These are phyloP conservation scores for Cheumatopsyche charites DNA, from an alignment of 1,140 invertebrate genomes.

Conservation along the genomic window DNA sequence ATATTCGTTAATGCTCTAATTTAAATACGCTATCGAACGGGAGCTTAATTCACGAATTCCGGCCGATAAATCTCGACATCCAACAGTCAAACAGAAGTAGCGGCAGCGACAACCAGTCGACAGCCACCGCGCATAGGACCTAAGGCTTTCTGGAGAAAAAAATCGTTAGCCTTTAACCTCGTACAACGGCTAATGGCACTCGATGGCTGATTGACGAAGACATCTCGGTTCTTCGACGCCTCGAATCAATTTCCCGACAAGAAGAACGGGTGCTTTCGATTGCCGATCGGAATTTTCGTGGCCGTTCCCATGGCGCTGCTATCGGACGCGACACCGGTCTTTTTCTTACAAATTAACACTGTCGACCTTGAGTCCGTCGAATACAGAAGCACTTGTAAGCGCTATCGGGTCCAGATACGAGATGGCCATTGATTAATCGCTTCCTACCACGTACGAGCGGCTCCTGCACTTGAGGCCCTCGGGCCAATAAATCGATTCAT, in stretches of 20 bases:
- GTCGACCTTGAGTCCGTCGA: conserved; percentile 7
- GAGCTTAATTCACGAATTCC: no score
- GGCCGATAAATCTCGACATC: no score
- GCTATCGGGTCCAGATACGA: neutral
- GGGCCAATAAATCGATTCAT: neutral
- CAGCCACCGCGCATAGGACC: no score
- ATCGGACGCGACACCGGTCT: neutral
- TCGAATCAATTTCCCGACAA: conserved; percentile 12
- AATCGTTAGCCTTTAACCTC: conserved; percentile 15
- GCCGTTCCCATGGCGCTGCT: neutral
- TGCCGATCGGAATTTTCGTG: neutral
- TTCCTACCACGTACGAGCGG: conserved; percentile 17
- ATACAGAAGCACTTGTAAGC: conserved; percentile 17
- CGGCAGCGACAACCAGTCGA: no score
- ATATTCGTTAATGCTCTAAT: no score
- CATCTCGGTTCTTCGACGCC: neutral
- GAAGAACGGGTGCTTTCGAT: neutral
- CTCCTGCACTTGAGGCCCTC: conserved; percentile 21
- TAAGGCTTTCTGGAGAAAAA: neutral
- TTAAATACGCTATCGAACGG: no score
- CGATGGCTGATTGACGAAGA: conserved; percentile 4
- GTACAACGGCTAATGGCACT: neutral
- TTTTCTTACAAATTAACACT: conserved; percentile 27
- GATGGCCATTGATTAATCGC: conserved; percentile 31
- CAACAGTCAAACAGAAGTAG: no score